These are phyloP conservation scores for Tamandua tetradactyla DNA, from an alignment of 2,797 vertebrate species.

Conservation along the genomic window DNA sequence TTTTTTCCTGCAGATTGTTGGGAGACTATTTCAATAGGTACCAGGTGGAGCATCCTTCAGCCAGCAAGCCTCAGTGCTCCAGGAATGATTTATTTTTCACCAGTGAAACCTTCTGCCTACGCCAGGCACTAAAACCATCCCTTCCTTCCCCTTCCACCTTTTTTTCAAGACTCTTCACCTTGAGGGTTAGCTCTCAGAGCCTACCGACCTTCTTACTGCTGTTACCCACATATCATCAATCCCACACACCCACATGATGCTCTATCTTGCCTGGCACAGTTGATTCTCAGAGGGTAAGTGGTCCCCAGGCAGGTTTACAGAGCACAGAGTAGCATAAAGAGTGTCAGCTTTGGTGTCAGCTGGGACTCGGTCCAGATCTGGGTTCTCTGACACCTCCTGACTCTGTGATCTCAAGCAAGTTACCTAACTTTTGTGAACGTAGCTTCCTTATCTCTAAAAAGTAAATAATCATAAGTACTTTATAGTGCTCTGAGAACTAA, in stretches of 20 bases:
- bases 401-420: neutral
- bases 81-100: neutral
- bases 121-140: neutral
- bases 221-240: neutral
- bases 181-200: neutral
- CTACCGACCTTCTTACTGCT: neutral
- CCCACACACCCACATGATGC: no score
- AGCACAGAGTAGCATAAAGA: neutral
- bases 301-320: neutral
- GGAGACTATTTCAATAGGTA: neutral
- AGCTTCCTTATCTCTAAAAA: neutral
- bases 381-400: neutral
- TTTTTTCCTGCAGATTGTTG: neutral
- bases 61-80: neutral
- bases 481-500: neutral
- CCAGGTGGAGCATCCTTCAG: neutral
- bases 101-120: no score
- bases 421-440: neutral
- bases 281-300: neutral
- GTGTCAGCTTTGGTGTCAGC: neutral
- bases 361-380: neutral
- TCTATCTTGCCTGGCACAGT: neutral
- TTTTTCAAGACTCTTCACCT: neutral
- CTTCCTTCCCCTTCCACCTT: neutral
- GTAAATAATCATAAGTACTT: neutral